phyloP scores from a whole-genome alignment of 2,888 invertebrate species.

The Matsumyia berberina region DNA sequence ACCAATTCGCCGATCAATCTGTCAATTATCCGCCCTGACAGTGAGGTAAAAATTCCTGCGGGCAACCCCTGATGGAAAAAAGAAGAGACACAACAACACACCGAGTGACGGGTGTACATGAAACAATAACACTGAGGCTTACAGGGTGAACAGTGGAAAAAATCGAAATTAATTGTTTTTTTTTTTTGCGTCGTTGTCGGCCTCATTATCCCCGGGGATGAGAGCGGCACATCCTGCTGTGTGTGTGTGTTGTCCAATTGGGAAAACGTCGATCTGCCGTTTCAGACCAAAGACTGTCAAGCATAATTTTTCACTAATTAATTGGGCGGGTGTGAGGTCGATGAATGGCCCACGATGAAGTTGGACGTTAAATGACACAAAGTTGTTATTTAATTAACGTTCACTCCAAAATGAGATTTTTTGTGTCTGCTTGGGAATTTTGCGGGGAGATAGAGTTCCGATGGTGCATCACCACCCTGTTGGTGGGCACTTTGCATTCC shows the following conservation, averaged over 20 bases:
- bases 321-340: conserved; percentile 25
- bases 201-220: conserved; percentile 44
- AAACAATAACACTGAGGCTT: conserved; percentile 71
- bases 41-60: conserved; percentile 70
- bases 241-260: conserved; percentile 53
- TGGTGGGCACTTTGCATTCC: conserved; percentile 44
- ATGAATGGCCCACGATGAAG: conserved; percentile 50
- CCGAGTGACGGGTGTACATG: conserved; percentile 54
- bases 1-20: conserved; percentile 79
- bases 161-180: conserved; percentile 66
- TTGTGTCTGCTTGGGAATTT: no score
- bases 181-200: conserved; percentile 34
- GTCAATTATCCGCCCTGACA: conserved; percentile 79
- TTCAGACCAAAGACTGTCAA: conserved; percentile 61
- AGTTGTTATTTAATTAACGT: conserved; percentile 72
- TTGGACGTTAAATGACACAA: conserved; percentile 45
- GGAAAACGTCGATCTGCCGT: conserved; percentile 63
- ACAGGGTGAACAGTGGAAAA: conserved; percentile 59
- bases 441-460: no score
- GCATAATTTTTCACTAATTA: conserved; percentile 74
- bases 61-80: conserved; percentile 40
- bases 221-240: conserved; percentile 1
- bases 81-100: conserved; percentile 20
- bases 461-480: no score
- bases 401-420: conserved; percentile 46